These are phyloP conservation scores for Malaclemys terrapin DNA, from an alignment of 2,113 vertebrate species.

Conservation along the genomic window DNA sequence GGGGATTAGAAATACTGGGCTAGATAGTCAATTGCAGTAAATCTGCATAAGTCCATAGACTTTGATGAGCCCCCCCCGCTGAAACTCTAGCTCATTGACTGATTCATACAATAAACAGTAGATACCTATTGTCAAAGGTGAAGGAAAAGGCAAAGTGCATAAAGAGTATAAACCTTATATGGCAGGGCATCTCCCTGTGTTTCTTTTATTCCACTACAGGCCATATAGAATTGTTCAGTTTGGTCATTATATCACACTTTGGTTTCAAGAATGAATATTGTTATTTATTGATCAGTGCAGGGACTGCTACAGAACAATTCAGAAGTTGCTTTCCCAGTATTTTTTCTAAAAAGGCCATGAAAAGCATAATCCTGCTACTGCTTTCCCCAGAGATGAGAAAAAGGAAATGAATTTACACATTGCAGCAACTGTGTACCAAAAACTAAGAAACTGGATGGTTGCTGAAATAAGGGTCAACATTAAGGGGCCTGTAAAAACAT, in stretches of 20 bases:
- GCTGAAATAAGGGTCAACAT: background rate
- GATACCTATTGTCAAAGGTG: background rate
- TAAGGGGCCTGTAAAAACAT: background rate
- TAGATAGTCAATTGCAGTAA: background rate
- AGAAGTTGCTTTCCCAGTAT: background rate
- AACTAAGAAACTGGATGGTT: background rate
- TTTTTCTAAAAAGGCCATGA: background rate
- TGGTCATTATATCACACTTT: background rate
- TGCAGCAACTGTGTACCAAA: background rate
- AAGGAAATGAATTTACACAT: background rate
- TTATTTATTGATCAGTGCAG: background rate
- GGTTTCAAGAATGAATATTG: background rate
- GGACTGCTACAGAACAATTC: conserved; percentile 25
- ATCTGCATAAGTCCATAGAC: background rate
- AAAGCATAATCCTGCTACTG: background rate
- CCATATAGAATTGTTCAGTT: background rate
- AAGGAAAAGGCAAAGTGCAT: background rate
- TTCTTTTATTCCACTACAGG: background rate
- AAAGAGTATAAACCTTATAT: background rate
- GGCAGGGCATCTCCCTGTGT: background rate
- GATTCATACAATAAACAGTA: background rate
- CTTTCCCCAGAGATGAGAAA: background rate
- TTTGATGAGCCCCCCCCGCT: background rate
- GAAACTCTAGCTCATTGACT: background rate
- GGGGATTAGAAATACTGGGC: background rate